These are phyloP conservation scores for Pollenia angustigena DNA, from an alignment of 2,888 invertebrate genomes.

Conservation along the genomic window DNA sequence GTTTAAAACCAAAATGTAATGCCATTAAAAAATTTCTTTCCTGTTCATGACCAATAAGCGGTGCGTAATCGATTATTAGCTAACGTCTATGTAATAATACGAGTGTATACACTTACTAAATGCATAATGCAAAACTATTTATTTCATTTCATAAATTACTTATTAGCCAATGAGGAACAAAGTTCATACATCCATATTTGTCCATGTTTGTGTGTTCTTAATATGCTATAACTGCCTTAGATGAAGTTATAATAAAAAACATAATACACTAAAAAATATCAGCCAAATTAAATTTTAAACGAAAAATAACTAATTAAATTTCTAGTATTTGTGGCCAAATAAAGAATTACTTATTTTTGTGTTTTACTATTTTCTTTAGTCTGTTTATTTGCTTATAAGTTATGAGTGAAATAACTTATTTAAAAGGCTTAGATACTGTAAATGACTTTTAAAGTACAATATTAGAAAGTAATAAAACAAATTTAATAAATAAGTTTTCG, in stretches of 20 bases:
- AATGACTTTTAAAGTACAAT: constrained; percentile 69
- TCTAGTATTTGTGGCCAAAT: constrained; percentile 5
- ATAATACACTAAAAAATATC: background rate
- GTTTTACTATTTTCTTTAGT: constrained; percentile 7
- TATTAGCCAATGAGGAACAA: background rate
- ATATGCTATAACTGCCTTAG: constrained; percentile 53
- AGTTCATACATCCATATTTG: background rate
- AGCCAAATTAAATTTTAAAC: constrained; percentile 35
- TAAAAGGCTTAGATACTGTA: constrained; percentile 68
- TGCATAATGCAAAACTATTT: background rate
- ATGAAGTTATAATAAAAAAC: constrained; percentile 19
- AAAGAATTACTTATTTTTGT: constrained; percentile 8
- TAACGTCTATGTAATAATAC: background rate
- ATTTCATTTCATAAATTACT: background rate
- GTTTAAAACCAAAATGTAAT: too few relatives aligned
- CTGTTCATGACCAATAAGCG: background rate
- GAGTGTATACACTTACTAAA: too few relatives aligned
- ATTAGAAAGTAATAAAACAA: constrained; percentile 46
- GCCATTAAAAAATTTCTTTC: too few relatives aligned
- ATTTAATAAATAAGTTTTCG: constrained; percentile 15
- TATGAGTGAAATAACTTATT: constrained; percentile 8
- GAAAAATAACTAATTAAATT: background rate
- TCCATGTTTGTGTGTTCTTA: constrained; percentile 54
- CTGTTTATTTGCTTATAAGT: constrained; percentile 26
- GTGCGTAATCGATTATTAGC: background rate